A percentile compares a stretch with the other conserved stretches of the same genome.
phyloP scores from a whole-genome alignment of 2,888 invertebrate genomes.

The Andrena trimmerana region DNA sequence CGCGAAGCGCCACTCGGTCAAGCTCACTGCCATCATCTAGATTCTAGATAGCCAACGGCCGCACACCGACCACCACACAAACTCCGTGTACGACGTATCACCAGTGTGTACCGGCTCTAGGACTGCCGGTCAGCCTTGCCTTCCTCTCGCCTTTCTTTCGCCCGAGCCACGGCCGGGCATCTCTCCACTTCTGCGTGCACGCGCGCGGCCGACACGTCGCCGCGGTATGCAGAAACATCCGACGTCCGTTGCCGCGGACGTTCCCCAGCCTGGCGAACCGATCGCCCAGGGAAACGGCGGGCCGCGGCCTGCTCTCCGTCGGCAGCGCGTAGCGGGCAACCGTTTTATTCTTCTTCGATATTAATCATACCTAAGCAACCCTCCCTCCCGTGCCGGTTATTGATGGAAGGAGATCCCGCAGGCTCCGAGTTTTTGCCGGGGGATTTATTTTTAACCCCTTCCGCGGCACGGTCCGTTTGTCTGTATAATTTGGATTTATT shows the following conservation, averaged over 20 bases:
- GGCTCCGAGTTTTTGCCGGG: slow-evolving; percentile 29
- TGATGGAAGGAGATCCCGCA: slow-evolving; percentile 48
- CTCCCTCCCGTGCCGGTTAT: slow-evolving; percentile 36
- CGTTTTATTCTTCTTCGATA: slow-evolving; percentile 43
- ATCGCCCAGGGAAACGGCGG: slow-evolving; percentile 44
- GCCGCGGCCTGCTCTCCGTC: not conserved
- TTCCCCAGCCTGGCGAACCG: not conserved
- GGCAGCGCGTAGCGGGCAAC: slow-evolving; percentile 32
- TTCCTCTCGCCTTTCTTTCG: slow-evolving; percentile 49
- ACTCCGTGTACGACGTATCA: not conserved
- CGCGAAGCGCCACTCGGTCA: slow-evolving; percentile 84
- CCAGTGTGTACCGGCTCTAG: slow-evolving; percentile 59
- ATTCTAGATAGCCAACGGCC: slow-evolving; percentile 69
- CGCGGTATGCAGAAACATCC: slow-evolving; percentile 57
- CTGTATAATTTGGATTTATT: slow-evolving; percentile 37
- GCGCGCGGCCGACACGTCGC: slow-evolving; percentile 37
- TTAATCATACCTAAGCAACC: slow-evolving; percentile 53
- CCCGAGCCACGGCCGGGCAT: slow-evolving; percentile 49
- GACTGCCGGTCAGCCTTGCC: slow-evolving; percentile 75
- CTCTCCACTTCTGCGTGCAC: slow-evolving; percentile 1
- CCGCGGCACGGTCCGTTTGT: slow-evolving; percentile 7
- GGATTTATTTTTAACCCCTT: slow-evolving; percentile 42
- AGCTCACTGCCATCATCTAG: slow-evolving; percentile 82
- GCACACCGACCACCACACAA: slow-evolving; percentile 23
- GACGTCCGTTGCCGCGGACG: slow-evolving; percentile 38